A percentile compares a stretch with the other conserved stretches of the same genome.
These are phyloP conservation scores for Climacteris rufus DNA, from an alignment of 2,113 vertebrate species.

Conservation along the genomic window DNA sequence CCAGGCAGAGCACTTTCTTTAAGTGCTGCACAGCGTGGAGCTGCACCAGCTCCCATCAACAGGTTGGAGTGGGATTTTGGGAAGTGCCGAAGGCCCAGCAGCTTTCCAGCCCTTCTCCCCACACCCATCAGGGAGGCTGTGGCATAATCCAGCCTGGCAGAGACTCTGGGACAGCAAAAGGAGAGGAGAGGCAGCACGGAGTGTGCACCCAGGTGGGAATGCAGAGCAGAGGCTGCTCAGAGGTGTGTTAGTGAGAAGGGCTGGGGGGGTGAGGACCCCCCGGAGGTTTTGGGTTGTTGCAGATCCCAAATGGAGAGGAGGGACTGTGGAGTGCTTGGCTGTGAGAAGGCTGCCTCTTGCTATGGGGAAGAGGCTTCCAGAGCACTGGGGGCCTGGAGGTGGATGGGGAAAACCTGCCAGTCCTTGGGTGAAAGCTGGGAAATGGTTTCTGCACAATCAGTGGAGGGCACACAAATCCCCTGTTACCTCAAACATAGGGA, in stretches of 20 bases:
- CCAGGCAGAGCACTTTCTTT: neutral
- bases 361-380: neutral
- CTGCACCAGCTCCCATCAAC: neutral
- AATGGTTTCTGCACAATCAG: neutral
- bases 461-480: neutral
- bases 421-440: neutral
- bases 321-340: neutral
- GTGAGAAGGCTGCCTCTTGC: neutral
- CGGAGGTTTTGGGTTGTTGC: neutral
- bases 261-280: neutral
- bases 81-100: neutral
- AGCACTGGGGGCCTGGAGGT: fast-evolving
- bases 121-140: fast-evolving
- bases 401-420: neutral
- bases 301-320: neutral
- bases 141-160: fast-evolving
- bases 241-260: neutral
- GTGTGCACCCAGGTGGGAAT: neutral
- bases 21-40: neutral
- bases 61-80: neutral
- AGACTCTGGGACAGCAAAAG: neutral
- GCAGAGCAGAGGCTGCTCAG: neutral
- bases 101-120: neutral
- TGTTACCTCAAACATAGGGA: fast-evolving
- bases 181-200: neutral